A percentile compares a stretch with the other conserved stretches of the same genome.
phyloP scores from a whole-genome alignment of 2,113 vertebrate genomes.

The Spizaetus ornatus region DNA sequence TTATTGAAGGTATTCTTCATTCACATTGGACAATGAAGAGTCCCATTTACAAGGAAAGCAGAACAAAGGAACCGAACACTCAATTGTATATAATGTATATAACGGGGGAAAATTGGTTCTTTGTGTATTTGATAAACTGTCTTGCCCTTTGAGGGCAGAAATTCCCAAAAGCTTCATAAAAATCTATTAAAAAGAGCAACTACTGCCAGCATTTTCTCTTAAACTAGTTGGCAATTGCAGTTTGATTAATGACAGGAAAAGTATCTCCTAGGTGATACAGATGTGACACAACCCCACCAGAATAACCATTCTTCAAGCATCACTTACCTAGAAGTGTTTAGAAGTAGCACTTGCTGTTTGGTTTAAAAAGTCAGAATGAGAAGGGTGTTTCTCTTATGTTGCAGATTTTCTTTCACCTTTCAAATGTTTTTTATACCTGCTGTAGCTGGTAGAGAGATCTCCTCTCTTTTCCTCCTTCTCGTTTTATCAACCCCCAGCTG shows the following conservation, averaged over 20 bases:
- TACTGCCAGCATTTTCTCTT: slow-evolving; percentile 2
- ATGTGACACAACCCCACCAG: neutral
- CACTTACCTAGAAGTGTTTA: neutral
- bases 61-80: slow-evolving; percentile 41
- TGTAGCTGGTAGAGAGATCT: slow-evolving; percentile 6
- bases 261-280: neutral
- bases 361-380: neutral
- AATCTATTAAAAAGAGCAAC: neutral
- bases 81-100: slow-evolving; percentile 60
- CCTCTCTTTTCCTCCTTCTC: no score
- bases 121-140: slow-evolving; percentile 40
- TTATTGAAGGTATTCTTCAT: neutral
- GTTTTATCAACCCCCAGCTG: neutral
- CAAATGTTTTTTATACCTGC: neutral
- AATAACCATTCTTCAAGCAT: neutral
- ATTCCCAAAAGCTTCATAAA: neutral
- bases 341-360: neutral
- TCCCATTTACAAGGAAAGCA: neutral
- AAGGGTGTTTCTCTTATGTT: neutral
- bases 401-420: neutral
- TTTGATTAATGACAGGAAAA: neutral
- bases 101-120: neutral
- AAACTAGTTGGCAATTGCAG: neutral
- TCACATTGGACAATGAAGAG: neutral
- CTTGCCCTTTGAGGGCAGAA: neutral